Percentiles rank a stretch among this genome's conserved stretches.
Conservation (phyloP, 2,797 vertebrate species). For the Oceanodroma leucorhoa region DNA sequence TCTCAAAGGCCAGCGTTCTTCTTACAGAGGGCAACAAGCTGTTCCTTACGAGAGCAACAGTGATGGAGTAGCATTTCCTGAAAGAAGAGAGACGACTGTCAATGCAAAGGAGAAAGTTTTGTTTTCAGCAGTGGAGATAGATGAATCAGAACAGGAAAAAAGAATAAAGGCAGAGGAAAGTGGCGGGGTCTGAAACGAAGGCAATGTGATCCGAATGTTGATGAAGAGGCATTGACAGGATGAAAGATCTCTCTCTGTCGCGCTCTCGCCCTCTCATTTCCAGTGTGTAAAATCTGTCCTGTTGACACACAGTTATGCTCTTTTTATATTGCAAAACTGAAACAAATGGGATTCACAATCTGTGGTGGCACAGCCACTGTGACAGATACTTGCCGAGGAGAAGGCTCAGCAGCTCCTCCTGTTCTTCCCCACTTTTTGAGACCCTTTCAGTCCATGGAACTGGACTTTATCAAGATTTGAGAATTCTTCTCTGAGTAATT, state of each 20-base stretch:
- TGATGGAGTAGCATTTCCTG: background rate
- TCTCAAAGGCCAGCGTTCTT: background rate
- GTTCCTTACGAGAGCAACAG: background rate
- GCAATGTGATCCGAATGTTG: conserved; percentile 81
- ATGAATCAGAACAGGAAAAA: conserved; percentile 19
- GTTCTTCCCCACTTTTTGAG: background rate
- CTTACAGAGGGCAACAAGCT: background rate
- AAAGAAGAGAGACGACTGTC: background rate
- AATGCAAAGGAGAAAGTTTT: conserved; percentile 21
- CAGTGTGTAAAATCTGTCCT: conserved; percentile 76
- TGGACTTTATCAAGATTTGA: background rate
- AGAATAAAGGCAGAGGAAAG: conserved; percentile 46
- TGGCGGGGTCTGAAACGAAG: conserved; percentile 65
- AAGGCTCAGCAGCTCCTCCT: background rate
- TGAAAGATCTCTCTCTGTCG: conserved; percentile 65
- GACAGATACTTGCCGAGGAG: background rate
- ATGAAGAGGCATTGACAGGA: conserved; percentile 78
- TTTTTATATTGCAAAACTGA: conserved; percentile 6
- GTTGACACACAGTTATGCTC: conserved; percentile 59
- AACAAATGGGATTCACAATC: conserved; percentile 6
- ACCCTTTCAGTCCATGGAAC: background rate
- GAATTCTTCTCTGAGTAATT: background rate
- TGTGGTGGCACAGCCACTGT: background rate
- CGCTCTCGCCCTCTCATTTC: conserved; percentile 8
- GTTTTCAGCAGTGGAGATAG: background rate